phyloP scores from a whole-genome alignment of 37 sponge, comb jelly and placozoan genomes.

The Lycopodina hypogea region DNA sequence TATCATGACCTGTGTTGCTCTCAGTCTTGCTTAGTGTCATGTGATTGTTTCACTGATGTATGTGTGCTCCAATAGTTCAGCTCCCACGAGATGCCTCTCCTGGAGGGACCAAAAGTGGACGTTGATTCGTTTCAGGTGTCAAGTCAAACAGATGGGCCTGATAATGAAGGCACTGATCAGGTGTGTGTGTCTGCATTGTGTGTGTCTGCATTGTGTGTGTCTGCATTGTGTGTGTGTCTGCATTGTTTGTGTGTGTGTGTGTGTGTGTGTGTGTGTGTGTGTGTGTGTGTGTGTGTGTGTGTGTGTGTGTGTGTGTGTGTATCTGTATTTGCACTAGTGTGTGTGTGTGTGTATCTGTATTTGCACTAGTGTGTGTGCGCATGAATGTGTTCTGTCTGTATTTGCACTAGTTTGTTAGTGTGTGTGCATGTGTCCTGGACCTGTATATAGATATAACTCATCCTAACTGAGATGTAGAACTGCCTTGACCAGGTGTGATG shows the following conservation, averaged over 20 bases:
- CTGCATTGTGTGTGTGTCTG: background rate
- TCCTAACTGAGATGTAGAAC: no score
- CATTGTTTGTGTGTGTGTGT: background rate
- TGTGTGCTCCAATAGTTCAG: background rate
- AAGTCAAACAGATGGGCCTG: background rate
- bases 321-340: no score
- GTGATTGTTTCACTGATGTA: no score
- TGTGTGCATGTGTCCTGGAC: no score
- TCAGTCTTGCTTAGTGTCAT: no score
- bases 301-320: background rate
- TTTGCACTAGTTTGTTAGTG: no score
- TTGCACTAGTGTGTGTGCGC: background rate
- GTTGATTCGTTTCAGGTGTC: background rate
- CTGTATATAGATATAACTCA: no score
- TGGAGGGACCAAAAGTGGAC: conserved; percentile 4
- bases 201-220: no score
- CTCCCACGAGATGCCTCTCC: conserved; percentile 3
- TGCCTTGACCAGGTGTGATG: no score
- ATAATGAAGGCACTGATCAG: background rate
- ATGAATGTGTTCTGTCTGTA: background rate
- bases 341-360: no score
- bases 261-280: background rate
- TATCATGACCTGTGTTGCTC: background rate
- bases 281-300: background rate
- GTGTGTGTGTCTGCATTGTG: background rate